A percentile compares a stretch with the other conserved stretches of the same genome.
These are phyloP conservation scores for Manis pentadactyla DNA, from an alignment of 2,797 vertebrate genomes.

Conservation along the genomic window DNA sequence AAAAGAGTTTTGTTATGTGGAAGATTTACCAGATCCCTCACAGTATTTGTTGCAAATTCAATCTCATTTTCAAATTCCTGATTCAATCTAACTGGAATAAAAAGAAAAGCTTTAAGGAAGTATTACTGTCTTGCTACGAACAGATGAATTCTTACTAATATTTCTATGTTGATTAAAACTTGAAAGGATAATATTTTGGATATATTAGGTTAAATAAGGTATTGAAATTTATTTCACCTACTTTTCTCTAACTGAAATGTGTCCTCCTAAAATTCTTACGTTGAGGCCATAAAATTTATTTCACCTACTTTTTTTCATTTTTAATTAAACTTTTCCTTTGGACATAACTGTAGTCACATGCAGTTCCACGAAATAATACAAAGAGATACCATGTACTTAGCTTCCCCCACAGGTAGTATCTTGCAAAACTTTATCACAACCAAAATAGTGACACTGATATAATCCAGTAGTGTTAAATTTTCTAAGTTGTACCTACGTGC, in stretches of 20 bases:
- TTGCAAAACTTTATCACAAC: neutral
- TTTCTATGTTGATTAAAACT: conserved; percentile 18
- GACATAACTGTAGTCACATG: neutral
- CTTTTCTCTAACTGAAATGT: neutral
- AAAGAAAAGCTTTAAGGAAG: conserved; percentile 10
- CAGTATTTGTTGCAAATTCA: neutral
- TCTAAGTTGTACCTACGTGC: neutral
- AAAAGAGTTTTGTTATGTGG: conserved; percentile 27
- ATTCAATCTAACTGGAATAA: conserved; percentile 66
- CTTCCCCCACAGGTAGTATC: neutral
- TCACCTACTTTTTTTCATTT: neutral
- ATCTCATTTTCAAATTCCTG: neutral
- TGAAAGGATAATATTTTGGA: neutral
- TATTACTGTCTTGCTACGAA: neutral
- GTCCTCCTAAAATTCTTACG: no score
- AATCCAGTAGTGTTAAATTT: neutral
- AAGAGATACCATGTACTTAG: neutral
- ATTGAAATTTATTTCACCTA: conserved; percentile 2
- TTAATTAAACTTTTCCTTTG: conserved; percentile 31
- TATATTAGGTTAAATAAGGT: neutral
- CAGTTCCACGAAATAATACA: conserved; percentile 25
- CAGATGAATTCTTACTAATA: neutral
- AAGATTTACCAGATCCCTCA: neutral
- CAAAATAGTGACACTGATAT: neutral
- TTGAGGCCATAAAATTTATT: neutral